Evolutionary conservation across 2,888 invertebrate genomes (phyloP).

Genomic region (Phrixothrix hirtus): DNA sequence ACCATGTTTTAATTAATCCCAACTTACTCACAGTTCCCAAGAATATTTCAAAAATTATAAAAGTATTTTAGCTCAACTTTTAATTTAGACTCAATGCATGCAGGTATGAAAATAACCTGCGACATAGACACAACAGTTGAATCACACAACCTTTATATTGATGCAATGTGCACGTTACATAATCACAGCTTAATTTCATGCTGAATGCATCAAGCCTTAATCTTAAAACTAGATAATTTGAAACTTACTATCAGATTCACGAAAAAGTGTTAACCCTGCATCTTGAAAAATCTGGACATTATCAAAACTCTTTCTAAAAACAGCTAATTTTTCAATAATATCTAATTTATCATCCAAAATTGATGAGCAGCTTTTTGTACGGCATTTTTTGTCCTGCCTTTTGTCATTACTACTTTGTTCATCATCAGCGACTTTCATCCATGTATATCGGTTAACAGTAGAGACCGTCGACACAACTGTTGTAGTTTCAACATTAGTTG

Average conservation of each 20-base stretch:
- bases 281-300: slow-evolving; percentile 51
- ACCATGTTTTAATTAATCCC: no score
- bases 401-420: slow-evolving; percentile 33
- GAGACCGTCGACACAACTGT: slow-evolving; percentile 48
- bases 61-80: no score
- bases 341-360: slow-evolving; percentile 51
- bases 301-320: slow-evolving; percentile 54
- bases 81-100: no score
- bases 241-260: slow-evolving; percentile 10
- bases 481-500: slow-evolving; percentile 47
- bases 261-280: slow-evolving; percentile 36
- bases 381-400: slow-evolving; percentile 46
- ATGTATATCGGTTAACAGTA: slow-evolving; percentile 50
- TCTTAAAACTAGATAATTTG: no score
- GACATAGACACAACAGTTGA: no score
- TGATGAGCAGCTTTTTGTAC: slow-evolving; percentile 54
- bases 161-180: no score
- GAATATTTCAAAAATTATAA: no score
- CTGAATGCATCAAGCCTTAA: no score
- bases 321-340: slow-evolving; percentile 54
- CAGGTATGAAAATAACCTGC: no score
- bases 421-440: slow-evolving; percentile 48
- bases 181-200: no score
- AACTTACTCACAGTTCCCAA: no score
- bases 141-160: no score